Evolutionary conservation across 2,113 vertebrate genomes (phyloP).

Genomic region (Hemiprocne comata): DNA sequence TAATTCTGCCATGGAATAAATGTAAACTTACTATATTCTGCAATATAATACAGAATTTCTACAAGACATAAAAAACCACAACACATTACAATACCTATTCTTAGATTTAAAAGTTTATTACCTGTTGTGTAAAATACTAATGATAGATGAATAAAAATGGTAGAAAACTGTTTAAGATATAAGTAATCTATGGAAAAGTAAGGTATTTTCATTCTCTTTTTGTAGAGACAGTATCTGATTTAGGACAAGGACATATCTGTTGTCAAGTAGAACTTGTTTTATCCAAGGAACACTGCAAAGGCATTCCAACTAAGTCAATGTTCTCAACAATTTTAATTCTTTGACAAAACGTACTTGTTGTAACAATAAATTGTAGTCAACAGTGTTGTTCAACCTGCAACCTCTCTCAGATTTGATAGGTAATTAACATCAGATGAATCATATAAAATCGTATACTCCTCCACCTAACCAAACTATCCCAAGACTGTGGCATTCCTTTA

Average conservation of each 20-base stretch:
- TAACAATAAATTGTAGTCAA: background rate
- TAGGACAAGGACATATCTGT: background rate
- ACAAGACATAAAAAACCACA: background rate
- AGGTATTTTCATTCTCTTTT: background rate
- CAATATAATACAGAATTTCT: background rate
- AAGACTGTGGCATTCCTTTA: background rate
- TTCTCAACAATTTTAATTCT: background rate
- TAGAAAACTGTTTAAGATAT: background rate
- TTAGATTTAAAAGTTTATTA: background rate
- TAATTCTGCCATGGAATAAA: background rate
- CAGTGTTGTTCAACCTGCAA: background rate
- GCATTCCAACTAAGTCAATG: background rate
- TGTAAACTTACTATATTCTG: background rate
- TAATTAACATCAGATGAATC: background rate
- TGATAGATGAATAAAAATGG: background rate
- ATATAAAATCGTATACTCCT: background rate
- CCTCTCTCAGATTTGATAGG: background rate
- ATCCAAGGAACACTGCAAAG: background rate
- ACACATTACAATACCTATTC: background rate
- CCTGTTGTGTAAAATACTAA: background rate
- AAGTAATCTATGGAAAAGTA: background rate
- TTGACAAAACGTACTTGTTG: background rate
- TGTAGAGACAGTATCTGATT: background rate
- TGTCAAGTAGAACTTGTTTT: background rate
- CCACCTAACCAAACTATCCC: background rate